phyloP scores from a whole-genome alignment of 53 echinoderm and acorn worm species.

The Paracentrotus lividus region DNA sequence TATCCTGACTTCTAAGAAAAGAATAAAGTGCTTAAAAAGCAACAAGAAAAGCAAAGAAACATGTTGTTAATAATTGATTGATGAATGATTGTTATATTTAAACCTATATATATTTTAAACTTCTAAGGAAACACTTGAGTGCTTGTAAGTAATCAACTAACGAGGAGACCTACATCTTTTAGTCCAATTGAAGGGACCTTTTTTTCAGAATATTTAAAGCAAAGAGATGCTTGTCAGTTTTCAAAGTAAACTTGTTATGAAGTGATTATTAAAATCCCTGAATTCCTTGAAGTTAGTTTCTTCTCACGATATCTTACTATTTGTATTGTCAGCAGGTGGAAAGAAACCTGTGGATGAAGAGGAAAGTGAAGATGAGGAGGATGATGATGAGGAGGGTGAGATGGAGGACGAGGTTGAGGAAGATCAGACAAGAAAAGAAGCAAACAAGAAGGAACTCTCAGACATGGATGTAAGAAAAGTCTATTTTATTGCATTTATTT shows the following conservation, averaged over 20 bases:
- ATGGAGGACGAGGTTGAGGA: constrained; percentile 18
- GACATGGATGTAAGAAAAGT: constrained; percentile 94
- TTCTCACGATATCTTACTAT: not conserved
- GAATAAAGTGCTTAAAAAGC: too few species aligned
- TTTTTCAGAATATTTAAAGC: too few species aligned
- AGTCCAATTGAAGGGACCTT: too few species aligned
- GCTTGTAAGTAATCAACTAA: too few species aligned
- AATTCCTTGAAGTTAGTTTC: not conserved
- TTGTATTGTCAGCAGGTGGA: not conserved
- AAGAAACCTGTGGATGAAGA: constrained; percentile 15
- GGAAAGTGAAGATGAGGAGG: constrained; percentile 31
- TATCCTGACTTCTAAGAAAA: too few species aligned
- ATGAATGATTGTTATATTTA: too few species aligned
- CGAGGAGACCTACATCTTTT: too few species aligned
- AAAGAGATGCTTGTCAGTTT: not conserved
- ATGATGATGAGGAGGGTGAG: constrained; percentile 45
- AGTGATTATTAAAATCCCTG: not conserved
- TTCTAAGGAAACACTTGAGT: too few species aligned
- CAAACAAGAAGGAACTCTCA: constrained; percentile 76
- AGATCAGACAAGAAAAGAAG: constrained; percentile 65
- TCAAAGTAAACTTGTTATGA: not conserved
- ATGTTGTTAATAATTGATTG: too few species aligned
- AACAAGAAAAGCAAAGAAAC: too few species aligned
- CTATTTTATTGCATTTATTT: too few species aligned
- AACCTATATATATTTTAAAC: too few species aligned